phyloP scores from a whole-genome alignment of 1,140 invertebrate species.

The Aphaenogaster ashmeadi region DNA sequence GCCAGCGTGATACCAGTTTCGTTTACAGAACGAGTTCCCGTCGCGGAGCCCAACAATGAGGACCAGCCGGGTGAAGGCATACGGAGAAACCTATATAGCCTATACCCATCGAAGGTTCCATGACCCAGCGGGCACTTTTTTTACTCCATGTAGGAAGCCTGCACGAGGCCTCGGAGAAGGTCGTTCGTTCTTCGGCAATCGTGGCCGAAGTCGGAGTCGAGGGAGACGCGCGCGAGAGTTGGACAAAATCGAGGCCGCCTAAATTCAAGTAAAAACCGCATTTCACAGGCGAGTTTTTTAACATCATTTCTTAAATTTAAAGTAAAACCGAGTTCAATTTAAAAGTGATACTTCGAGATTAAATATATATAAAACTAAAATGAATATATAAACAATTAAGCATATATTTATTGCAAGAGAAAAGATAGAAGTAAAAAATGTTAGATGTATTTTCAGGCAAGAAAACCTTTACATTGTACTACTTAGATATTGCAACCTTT shows the following conservation, averaged over 20 bases:
- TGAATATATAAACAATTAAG: not conserved
- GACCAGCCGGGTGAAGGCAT: constrained; percentile 52
- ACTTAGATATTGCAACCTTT: not conserved
- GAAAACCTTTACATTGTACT: not conserved
- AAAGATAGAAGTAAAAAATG: not conserved
- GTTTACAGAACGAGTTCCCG: constrained; percentile 70
- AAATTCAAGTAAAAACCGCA: not conserved
- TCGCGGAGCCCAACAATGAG: constrained; percentile 64
- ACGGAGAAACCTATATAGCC: constrained; percentile 52
- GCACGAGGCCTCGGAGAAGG: constrained; percentile 61
- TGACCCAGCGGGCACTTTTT: constrained; percentile 55
- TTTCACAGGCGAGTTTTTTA: not conserved
- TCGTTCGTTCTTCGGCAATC: constrained; percentile 39
- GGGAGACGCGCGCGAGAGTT: not conserved
- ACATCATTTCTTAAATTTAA: not conserved
- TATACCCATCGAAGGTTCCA: constrained; percentile 64
- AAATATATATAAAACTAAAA: not conserved
- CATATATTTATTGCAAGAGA: not conserved
- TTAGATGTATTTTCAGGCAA: not conserved
- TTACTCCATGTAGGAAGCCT: constrained; percentile 52
- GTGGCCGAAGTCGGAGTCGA: not conserved
- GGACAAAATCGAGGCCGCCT: not conserved
- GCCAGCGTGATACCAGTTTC: constrained; percentile 57
- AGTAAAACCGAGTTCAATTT: not conserved
- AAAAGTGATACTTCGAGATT: not conserved